Percentiles rank a stretch among this genome's conserved stretches.
These are phyloP conservation scores for Chionomys nivalis DNA, from an alignment of 2,113 vertebrate species.

Conservation along the genomic window DNA sequence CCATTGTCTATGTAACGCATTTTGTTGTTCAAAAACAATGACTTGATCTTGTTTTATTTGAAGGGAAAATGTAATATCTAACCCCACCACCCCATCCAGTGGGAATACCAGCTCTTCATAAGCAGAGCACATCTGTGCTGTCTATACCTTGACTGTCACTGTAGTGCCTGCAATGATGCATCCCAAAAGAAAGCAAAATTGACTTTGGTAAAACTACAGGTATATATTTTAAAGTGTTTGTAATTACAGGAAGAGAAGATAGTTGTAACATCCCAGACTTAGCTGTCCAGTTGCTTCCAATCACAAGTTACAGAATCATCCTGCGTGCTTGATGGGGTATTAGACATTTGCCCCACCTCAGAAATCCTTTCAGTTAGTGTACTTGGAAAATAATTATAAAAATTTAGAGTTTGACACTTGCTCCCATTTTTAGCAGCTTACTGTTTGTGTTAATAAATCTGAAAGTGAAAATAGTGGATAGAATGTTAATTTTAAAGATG, in stretches of 20 bases:
- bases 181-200: conserved; percentile 1
- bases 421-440: conserved; percentile 23
- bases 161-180: background rate
- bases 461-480: background rate
- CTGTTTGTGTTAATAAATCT: conserved; percentile 24
- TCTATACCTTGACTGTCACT: background rate
- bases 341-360: background rate
- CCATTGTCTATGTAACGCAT: background rate
- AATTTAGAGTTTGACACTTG: background rate
- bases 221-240: conserved; percentile 23
- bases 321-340: background rate
- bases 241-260: background rate
- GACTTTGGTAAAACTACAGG: conserved; percentile 28
- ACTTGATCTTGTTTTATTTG: background rate
- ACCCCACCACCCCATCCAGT: rapidly evolving
- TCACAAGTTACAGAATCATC: background rate
- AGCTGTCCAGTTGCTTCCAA: background rate
- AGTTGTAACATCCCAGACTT: background rate
- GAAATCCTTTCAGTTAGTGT: background rate
- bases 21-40: background rate
- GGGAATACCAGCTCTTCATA: background rate
- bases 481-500: conserved; percentile 48
- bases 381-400: conserved; percentile 42
- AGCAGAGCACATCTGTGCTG: background rate
- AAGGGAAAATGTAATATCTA: background rate